Evolutionary conservation across 2,113 vertebrate species (phyloP).

Genomic region (Morone chrysops): DNA sequence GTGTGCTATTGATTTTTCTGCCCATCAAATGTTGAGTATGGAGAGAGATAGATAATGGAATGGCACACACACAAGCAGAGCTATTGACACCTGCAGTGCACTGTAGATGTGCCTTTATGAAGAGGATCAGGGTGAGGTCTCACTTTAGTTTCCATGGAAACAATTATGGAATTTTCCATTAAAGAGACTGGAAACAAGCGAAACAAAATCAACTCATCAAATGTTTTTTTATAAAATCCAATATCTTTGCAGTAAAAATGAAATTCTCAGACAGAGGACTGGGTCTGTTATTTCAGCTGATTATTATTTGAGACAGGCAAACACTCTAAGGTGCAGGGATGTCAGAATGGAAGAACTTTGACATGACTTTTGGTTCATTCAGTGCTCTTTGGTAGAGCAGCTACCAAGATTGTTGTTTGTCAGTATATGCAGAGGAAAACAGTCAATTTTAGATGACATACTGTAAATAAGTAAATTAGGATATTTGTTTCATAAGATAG

Average conservation of each 20-base stretch:
- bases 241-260: neutral
- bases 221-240: neutral
- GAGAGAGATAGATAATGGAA: slow-evolving; percentile 38
- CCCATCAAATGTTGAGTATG: slow-evolving; percentile 48
- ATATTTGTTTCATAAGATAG: neutral
- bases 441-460: too few species aligned
- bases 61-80: neutral
- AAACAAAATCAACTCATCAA: neutral
- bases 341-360: neutral
- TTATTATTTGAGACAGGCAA: neutral
- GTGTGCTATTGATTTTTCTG: slow-evolving; percentile 49
- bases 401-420: too few species aligned
- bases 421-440: neutral
- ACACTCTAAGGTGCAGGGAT: neutral
- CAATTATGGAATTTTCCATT: slow-evolving; percentile 25
- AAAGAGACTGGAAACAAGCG: slow-evolving; percentile 8
- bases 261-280: neutral
- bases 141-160: slow-evolving; percentile 65
- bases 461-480: too few species aligned
- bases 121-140: slow-evolving; percentile 10
- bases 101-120: neutral
- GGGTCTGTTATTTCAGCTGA: neutral
- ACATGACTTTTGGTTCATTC: neutral
- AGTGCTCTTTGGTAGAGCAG: neutral
- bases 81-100: slow-evolving; percentile 11